Evolutionary conservation across 2,797 vertebrate species (phyloP).

Genomic region (Melanotaenia trifasciata): DNA sequence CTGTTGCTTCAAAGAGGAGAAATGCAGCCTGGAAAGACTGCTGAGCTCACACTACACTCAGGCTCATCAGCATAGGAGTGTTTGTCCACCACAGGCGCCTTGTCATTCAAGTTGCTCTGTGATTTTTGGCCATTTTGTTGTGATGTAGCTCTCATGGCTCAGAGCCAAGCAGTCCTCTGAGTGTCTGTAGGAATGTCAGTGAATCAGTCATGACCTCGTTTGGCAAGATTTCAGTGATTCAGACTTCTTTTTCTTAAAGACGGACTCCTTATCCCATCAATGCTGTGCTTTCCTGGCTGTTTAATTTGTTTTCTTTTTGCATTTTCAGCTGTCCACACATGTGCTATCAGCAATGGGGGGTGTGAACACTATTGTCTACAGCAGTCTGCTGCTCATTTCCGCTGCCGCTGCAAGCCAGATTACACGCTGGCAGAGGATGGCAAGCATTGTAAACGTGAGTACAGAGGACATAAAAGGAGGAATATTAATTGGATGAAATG

Average conservation of each 20-base stretch:
- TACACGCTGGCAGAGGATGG: conserved; percentile 87
- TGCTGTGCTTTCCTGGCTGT: neutral
- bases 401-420: conserved; percentile 87
- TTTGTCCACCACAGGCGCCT: conserved; percentile 25
- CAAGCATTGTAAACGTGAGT: conserved; percentile 90
- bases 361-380: conserved; percentile 92
- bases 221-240: conserved; percentile 5
- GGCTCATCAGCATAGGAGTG: conserved; percentile 45
- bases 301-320: neutral
- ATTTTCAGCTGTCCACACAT: conserved; percentile 85
- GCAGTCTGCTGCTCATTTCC: conserved; percentile 85
- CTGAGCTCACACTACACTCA: conserved; percentile 39
- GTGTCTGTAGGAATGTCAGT: conserved; percentile 25
- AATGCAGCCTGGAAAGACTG: conserved; percentile 22
- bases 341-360: conserved; percentile 89
- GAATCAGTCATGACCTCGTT: conserved; percentile 7
- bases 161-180: conserved; percentile 28
- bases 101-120: conserved; percentile 40
- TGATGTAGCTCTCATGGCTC: conserved; percentile 43
- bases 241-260: conserved; percentile 5
- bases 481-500: conserved; percentile 7
- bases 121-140: conserved; percentile 46
- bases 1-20: conserved; percentile 20
- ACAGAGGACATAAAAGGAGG: conserved; percentile 5
- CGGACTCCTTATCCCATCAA: neutral